Percentiles rank a stretch among this genome's conserved stretches.
phyloP scores from a whole-genome alignment of 2,888 invertebrate species.

The Ectemnius cavifrons region DNA sequence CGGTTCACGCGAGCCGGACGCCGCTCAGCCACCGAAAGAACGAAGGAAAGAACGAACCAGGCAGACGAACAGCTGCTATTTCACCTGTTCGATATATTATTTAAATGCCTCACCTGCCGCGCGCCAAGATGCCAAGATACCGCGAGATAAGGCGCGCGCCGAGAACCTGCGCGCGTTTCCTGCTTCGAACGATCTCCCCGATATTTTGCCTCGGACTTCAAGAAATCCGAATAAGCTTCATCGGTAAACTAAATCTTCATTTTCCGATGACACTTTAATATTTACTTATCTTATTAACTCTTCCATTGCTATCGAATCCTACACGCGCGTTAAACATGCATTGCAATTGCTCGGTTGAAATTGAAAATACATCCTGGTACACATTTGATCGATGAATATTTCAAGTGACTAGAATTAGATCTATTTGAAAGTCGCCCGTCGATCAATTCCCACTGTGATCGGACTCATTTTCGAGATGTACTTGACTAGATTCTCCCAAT shows the following conservation, averaged over 20 bases:
- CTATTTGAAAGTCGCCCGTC: conserved; percentile 78
- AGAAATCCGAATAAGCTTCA: no score
- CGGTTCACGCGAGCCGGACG: conserved; percentile 49
- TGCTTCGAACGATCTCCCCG: conserved; percentile 52
- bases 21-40: conserved; percentile 34
- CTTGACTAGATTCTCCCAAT: conserved; percentile 80
- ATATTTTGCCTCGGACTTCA: conserved; percentile 16
- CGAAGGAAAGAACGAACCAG: background rate
- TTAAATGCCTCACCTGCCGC: conserved; percentile 72
- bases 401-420: no score
- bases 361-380: no score
- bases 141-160: conserved; percentile 50
- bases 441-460: conserved; percentile 80
- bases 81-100: conserved; percentile 73
- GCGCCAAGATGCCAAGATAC: conserved; percentile 70
- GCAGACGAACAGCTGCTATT: conserved; percentile 70
- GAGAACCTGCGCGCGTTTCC: conserved; percentile 46
- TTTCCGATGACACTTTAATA: no score
- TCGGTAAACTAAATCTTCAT: no score
- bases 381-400: no score
- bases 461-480: conserved; percentile 80
- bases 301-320: no score
- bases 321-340: no score
- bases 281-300: no score
- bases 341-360: no score